A percentile compares a stretch with the other conserved stretches of the same genome.
Evolutionary conservation across 2,797 vertebrate genomes (phyloP).

Genomic region (Channa striata): DNA sequence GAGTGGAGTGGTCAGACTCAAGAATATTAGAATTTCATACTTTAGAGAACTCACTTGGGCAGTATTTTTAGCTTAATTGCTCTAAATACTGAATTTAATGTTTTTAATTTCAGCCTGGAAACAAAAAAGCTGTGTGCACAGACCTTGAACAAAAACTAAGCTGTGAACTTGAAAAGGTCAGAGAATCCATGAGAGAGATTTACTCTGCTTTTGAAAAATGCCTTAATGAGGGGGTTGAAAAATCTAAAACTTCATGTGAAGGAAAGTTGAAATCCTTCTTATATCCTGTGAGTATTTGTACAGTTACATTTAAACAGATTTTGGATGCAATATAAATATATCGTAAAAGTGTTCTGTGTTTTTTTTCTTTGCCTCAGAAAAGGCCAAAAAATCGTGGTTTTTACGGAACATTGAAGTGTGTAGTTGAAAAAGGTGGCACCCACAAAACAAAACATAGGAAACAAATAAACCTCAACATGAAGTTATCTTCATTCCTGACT

Average conservation of each 20-base stretch:
- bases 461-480: slow-evolving; percentile 49
- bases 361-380: background rate
- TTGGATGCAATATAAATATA: background rate
- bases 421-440: slow-evolving; percentile 5
- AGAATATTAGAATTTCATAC: too few species aligned
- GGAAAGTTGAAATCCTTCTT: background rate
- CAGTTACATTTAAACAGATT: background rate
- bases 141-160: slow-evolving; percentile 8
- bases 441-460: background rate
- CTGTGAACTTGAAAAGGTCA: background rate
- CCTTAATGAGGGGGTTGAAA: slow-evolving; percentile 37
- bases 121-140: background rate
- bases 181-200: background rate
- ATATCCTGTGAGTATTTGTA: slow-evolving; percentile 13
- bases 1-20: too few species aligned
- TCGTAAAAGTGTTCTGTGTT: background rate
- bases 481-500: slow-evolving; percentile 33
- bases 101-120: slow-evolving; percentile 29
- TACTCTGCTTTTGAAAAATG: slow-evolving; percentile 6
- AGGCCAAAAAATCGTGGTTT: rapidly evolving
- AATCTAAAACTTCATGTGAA: slow-evolving; percentile 29
- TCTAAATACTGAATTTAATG: background rate
- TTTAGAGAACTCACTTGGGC: too few species aligned
- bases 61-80: too few species aligned
- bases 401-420: background rate